Evolutionary conservation across 2,797 vertebrate species (phyloP).

Genomic region (Sebastolobus alascanus): DNA sequence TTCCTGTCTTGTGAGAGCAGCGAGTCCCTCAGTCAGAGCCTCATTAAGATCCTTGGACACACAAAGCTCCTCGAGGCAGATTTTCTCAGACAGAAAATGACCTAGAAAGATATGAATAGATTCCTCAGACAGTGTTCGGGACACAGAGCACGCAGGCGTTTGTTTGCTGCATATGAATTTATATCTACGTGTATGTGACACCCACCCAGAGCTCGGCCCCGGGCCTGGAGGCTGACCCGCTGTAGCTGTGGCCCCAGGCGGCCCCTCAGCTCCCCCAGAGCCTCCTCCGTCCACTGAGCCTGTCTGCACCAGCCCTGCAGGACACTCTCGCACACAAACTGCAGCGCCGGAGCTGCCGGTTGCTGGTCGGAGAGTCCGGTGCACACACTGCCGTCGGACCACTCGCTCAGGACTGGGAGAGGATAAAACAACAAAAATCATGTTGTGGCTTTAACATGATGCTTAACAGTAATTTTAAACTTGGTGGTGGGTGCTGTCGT

Average conservation of each 20-base stretch:
- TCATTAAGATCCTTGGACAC: constrained; percentile 73
- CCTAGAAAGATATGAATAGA: constrained; percentile 73
- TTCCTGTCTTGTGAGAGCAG: constrained; percentile 74
- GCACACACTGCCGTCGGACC: constrained; percentile 75
- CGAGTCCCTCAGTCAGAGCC: constrained; percentile 81
- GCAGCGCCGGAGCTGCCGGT: constrained; percentile 57
- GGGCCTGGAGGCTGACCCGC: constrained; percentile 75
- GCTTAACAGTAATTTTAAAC: neutral
- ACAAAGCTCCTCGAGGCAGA: constrained; percentile 72
- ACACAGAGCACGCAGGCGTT: neutral
- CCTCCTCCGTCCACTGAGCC: constrained; percentile 86
- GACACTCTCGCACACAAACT: constrained; percentile 82
- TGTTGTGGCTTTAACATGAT: neutral
- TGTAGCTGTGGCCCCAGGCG: constrained; percentile 74
- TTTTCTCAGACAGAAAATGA: constrained; percentile 84
- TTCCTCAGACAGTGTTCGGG: neutral
- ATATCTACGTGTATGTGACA: neutral
- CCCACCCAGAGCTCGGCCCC: constrained; percentile 82
- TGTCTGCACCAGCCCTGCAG: constrained; percentile 86
- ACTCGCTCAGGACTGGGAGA: constrained; percentile 88
- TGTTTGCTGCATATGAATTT: neutral
- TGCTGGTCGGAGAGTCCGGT: neutral
- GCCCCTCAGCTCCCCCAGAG: constrained; percentile 78
- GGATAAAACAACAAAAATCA: neutral
- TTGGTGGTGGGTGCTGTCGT: neutral